These are phyloP conservation scores for Gryllus bimaculatus DNA, from an alignment of 1,140 invertebrate species.

Conservation along the genomic window DNA sequence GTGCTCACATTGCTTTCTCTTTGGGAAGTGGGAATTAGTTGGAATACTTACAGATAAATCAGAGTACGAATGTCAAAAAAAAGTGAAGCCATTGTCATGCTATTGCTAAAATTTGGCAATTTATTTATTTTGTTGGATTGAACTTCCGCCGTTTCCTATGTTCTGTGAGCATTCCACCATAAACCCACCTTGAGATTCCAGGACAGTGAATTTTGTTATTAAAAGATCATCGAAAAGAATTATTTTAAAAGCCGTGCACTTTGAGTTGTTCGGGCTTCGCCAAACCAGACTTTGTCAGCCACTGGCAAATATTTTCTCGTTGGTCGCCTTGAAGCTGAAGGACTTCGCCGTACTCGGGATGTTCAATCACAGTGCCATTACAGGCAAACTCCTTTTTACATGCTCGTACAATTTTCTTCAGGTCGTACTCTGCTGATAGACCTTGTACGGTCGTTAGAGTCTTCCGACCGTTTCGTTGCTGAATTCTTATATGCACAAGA, in stretches of 20 bases:
- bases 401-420: conserved; percentile 99
- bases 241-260: conserved; percentile 85
- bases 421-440: conserved; percentile 94
- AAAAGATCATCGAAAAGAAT: conserved; percentile 10
- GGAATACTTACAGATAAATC: not conserved
- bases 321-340: conserved; percentile 98
- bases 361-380: conserved; percentile 96
- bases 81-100: not conserved
- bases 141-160: conserved; percentile 7
- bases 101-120: not conserved
- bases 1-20: conserved; percentile 20
- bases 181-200: conserved; percentile 12
- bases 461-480: conserved; percentile 99
- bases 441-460: conserved; percentile 98
- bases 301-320: conserved; percentile 90
- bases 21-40: not conserved
- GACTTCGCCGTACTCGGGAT: conserved; percentile 99
- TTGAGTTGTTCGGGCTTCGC: conserved; percentile 90
- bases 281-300: conserved; percentile 84
- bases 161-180: conserved; percentile 7
- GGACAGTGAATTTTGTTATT: conserved; percentile 19
- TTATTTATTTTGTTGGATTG: not conserved
- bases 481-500: conserved; percentile 99
- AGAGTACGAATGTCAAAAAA: not conserved
- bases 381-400: conserved; percentile 99